Percentiles rank a stretch among this genome's conserved stretches.
These are phyloP conservation scores for Pampus argenteus DNA, from an alignment of 2,797 vertebrate species.

Conservation along the genomic window DNA sequence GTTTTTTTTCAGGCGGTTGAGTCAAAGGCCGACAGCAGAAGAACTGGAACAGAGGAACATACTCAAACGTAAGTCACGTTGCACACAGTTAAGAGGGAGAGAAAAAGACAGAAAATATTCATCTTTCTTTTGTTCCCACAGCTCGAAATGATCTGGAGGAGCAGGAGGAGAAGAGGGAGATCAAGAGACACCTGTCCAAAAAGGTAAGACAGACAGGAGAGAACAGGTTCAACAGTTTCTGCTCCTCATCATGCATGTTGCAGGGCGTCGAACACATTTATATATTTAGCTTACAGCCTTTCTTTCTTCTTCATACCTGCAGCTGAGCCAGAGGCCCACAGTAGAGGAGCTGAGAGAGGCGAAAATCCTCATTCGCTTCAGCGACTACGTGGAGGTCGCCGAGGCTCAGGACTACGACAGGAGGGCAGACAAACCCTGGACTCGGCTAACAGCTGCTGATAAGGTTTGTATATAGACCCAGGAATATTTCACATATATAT, in stretches of 20 bases:
- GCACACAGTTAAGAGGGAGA: neutral
- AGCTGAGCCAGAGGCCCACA: constrained; percentile 97
- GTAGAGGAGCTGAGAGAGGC: constrained; percentile 96
- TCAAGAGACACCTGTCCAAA: constrained; percentile 93
- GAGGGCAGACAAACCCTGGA: constrained; percentile 98
- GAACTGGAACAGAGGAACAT: constrained; percentile 99
- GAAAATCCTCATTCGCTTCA: constrained; percentile 98
- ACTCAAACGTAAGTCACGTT: constrained; percentile 92
- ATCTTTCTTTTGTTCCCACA: constrained; percentile 67
- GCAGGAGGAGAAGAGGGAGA: constrained; percentile 97
- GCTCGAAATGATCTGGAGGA: constrained; percentile 97
- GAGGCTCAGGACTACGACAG: constrained; percentile 98
- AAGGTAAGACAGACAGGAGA: constrained; percentile 87
- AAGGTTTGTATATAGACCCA: constrained; percentile 83
- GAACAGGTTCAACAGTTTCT: too few species aligned
- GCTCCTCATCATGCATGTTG: neutral
- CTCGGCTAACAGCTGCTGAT: constrained; percentile 94
- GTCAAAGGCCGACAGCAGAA: constrained; percentile 96
- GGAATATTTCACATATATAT: neutral
- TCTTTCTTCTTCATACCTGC: constrained; percentile 10
- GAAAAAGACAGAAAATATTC: neutral
- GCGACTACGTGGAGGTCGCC: constrained; percentile 97
- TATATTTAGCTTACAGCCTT: neutral
- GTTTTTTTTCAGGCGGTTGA: constrained; percentile 91
- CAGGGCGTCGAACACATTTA: neutral